Conservation (phyloP, 2,888 invertebrate species). For the Latrodectus elegans region DNA sequence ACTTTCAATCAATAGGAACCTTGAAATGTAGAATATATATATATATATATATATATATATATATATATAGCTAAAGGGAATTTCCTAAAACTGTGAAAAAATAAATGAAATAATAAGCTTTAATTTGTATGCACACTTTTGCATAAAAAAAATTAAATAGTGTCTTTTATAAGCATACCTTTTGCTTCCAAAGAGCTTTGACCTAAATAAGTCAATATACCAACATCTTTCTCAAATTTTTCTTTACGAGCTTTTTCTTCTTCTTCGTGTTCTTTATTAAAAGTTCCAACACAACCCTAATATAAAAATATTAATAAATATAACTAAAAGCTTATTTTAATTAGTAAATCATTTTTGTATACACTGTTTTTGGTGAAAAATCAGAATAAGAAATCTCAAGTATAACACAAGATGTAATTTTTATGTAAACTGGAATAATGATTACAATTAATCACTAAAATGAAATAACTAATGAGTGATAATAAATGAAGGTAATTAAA, state of each 20-base stretch:
- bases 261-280: slow-evolving; percentile 90
- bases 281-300: slow-evolving; percentile 74
- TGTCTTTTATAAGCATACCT: slow-evolving; percentile 21
- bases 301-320: not conserved
- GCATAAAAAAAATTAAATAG: not conserved
- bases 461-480: no score
- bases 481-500: no score
- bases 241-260: slow-evolving; percentile 94
- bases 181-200: slow-evolving; percentile 84
- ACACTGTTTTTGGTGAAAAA: no score
- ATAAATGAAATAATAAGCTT: not conserved
- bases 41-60: no score
- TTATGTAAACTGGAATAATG: no score
- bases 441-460: no score
- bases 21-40: no score
- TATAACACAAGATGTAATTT: no score
- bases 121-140: not conserved
- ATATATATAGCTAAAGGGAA: no score
- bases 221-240: slow-evolving; percentile 97
- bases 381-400: no score
- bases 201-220: slow-evolving; percentile 79
- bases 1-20: no score
- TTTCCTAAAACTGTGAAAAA: not conserved
- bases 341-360: no score
- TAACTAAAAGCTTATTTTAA: not conserved